Conservation (phyloP, 2,888 invertebrate species). For the Pharmacophagus antenor region DNA sequence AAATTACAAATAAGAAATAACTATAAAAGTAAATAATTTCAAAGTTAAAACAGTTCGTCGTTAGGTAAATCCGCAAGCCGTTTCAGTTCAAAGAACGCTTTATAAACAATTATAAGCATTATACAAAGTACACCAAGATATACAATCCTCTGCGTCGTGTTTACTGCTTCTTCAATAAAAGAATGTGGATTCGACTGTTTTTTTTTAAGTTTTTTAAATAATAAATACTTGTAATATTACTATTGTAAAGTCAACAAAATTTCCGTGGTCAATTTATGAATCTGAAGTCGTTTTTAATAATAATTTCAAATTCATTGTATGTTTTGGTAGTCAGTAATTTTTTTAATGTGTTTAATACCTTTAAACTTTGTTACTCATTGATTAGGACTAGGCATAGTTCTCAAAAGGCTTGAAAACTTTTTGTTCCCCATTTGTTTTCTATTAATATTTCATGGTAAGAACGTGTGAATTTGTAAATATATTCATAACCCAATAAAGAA, state of each 20-base stretch:
- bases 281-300: constrained; percentile 22
- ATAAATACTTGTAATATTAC: constrained; percentile 25
- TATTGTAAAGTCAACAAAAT: constrained; percentile 31
- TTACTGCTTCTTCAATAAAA: constrained; percentile 11
- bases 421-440: not conserved
- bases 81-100: constrained; percentile 20
- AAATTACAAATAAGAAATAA: constrained; percentile 42
- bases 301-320: constrained; percentile 9
- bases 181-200: not conserved
- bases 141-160: constrained; percentile 9
- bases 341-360: constrained; percentile 6
- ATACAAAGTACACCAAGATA: constrained; percentile 10
- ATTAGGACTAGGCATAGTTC: constrained; percentile 15
- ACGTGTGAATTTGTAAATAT: too few relatives aligned
- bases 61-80: constrained; percentile 32
- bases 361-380: constrained; percentile 10
- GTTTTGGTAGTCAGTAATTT: constrained; percentile 17
- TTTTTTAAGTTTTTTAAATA: constrained; percentile 15
- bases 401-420: constrained; percentile 1
- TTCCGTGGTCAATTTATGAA: constrained; percentile 27
- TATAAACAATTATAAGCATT: constrained; percentile 11
- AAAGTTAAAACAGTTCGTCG: constrained; percentile 59
- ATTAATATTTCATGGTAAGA: too few relatives aligned
- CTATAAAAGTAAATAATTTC: constrained; percentile 68
- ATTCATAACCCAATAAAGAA: too few relatives aligned